Conservation (phyloP, 2,113 vertebrate species). For the Leptobrachium leishanense region DNA sequence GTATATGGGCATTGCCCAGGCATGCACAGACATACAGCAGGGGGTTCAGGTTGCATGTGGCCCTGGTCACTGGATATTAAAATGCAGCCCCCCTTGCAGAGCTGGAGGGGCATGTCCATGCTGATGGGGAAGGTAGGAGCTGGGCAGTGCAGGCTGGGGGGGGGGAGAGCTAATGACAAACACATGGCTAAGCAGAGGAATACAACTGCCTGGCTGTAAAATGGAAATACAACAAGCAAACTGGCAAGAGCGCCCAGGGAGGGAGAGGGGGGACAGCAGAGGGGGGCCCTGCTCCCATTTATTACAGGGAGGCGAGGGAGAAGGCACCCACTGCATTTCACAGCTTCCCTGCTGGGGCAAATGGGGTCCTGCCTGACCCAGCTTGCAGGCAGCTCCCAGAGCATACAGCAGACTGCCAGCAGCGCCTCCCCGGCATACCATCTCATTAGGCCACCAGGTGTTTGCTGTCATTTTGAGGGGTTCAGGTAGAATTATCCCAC, state of each 20-base stretch:
- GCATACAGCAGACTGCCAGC: too few relatives aligned
- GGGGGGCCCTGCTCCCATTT: slow-evolving; percentile 45
- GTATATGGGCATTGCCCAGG: too few relatives aligned
- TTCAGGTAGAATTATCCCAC: too few relatives aligned
- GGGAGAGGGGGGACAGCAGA: slow-evolving; percentile 29
- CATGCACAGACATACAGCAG: too few relatives aligned
- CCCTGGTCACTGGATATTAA: too few relatives aligned
- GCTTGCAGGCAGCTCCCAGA: too few relatives aligned
- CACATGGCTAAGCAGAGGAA: slow-evolving; percentile 41
- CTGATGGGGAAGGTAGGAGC: slow-evolving; percentile 31
- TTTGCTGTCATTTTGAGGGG: too few relatives aligned
- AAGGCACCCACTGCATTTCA: slow-evolving; percentile 14
- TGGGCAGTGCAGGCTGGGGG: slow-evolving; percentile 35
- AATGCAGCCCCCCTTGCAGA: background rate
- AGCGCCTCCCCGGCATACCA: too few relatives aligned
- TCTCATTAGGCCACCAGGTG: too few relatives aligned
- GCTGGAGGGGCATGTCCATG: background rate
- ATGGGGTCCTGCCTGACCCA: background rate
- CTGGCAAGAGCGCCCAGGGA: slow-evolving; percentile 5
- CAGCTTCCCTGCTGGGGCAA: background rate
- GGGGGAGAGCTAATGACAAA: slow-evolving; percentile 45
- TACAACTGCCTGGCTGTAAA: slow-evolving; percentile 32
- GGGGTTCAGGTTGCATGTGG: too few relatives aligned
- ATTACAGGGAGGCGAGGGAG: slow-evolving; percentile 28
- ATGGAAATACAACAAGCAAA: slow-evolving; percentile 1